Percentiles rank a stretch among this genome's conserved stretches.
Evolutionary conservation across 2,888 invertebrate genomes (phyloP).

Genomic region (Sympetrum striolatum): DNA sequence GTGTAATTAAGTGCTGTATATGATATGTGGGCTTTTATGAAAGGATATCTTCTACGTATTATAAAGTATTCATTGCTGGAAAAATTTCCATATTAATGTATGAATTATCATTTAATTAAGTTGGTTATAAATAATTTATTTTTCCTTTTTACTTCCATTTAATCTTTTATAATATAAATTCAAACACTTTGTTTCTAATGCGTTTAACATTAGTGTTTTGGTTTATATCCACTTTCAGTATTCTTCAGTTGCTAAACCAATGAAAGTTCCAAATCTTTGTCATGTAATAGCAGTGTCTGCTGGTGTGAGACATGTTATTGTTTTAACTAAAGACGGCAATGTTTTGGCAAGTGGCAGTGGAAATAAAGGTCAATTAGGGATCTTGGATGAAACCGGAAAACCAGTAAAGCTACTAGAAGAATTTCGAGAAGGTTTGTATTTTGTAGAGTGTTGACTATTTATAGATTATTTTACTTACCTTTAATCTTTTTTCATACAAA

Average conservation of each 20-base stretch:
- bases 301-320: slow-evolving; percentile 73
- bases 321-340: slow-evolving; percentile 68
- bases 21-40: neutral
- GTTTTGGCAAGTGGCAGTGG: slow-evolving; percentile 72
- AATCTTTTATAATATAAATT: too few relatives aligned
- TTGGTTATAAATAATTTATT: neutral
- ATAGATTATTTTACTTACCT: too few relatives aligned
- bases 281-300: slow-evolving; percentile 68
- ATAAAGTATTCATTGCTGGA: neutral
- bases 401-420: slow-evolving; percentile 7
- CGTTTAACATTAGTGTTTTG: neutral
- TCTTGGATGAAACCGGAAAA: slow-evolving; percentile 48
- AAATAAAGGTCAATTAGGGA: slow-evolving; percentile 72
- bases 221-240: neutral
- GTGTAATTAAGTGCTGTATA: neutral
- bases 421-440: slow-evolving; percentile 20
- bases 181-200: too few relatives aligned
- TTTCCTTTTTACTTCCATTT: neutral
- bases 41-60: neutral
- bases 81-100: neutral
- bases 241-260: neutral
- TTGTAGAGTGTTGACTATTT: too few relatives aligned
- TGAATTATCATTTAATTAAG: neutral
- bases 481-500: neutral
- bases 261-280: slow-evolving; percentile 48